Conservation (phyloP, 2,797 vertebrate species). For the Yasuhikotakia modesta region DNA sequence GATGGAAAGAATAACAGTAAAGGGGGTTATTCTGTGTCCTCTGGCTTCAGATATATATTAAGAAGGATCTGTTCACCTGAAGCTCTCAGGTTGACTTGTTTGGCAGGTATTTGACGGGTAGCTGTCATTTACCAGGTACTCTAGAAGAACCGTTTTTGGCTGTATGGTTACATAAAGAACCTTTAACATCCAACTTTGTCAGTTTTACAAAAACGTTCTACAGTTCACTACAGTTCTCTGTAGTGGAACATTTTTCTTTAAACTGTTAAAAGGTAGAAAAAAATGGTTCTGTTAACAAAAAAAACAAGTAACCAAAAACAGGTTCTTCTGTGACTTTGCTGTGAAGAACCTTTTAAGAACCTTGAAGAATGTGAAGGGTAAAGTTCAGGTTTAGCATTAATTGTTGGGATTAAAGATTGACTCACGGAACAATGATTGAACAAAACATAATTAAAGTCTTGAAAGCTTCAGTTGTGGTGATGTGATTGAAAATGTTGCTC, state of each 20-base stretch:
- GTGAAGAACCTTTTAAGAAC: too few species aligned
- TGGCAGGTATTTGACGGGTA: constrained; percentile 38
- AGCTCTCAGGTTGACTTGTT: constrained; percentile 35
- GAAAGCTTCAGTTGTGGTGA: constrained; percentile 21
- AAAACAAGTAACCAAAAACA: too few species aligned
- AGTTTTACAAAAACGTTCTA: too few species aligned
- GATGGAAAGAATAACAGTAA: constrained; percentile 50
- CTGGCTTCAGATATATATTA: constrained; percentile 35
- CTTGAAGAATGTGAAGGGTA: not conserved
- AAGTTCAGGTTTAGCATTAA: constrained; percentile 42
- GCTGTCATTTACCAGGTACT: constrained; percentile 32
- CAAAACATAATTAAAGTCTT: constrained; percentile 21
- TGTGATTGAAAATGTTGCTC: constrained; percentile 25
- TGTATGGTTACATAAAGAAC: too few species aligned
- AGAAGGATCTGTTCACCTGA: constrained; percentile 17
- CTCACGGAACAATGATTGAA: constrained; percentile 21
- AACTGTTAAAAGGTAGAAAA: too few species aligned
- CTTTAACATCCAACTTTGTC: too few species aligned
- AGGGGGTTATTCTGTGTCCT: constrained; percentile 24
- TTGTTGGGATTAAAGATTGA: constrained; percentile 23
- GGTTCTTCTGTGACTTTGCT: too few species aligned
- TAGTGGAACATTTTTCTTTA: too few species aligned
- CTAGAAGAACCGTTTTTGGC: too few species aligned
- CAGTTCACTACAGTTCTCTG: too few species aligned
- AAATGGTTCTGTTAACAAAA: too few species aligned